Conservation (phyloP, 2,797 vertebrate genomes). For the Pangasius mekongensis region DNA sequence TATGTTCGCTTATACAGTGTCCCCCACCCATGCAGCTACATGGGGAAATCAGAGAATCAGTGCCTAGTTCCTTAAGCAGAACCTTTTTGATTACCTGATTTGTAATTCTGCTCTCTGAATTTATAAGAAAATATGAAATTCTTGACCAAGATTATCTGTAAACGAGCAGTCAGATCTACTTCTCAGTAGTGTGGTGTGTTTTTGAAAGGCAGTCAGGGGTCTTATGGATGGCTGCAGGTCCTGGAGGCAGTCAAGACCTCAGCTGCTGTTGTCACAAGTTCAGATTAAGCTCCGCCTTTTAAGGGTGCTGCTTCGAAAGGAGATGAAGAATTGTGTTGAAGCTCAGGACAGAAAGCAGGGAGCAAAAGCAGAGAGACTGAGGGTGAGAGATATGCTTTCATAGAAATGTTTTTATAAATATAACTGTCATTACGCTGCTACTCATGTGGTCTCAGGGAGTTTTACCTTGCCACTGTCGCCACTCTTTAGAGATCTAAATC, state of each 20-base stretch:
- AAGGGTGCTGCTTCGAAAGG: neutral
- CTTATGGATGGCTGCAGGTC: neutral
- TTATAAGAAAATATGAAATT: no score
- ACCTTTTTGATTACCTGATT: neutral
- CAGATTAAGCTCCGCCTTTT: neutral
- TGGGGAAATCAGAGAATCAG: neutral
- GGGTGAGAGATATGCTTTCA: neutral
- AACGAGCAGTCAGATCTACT: neutral
- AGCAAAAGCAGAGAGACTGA: neutral
- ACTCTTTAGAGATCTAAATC: neutral
- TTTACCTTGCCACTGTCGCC: neutral
- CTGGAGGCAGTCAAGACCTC: slow-evolving; percentile 7
- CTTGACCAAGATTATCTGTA: no score
- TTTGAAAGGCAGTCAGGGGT: neutral
- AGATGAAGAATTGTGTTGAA: neutral
- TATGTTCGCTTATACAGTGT: neutral
- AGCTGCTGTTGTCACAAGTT: slow-evolving; percentile 17
- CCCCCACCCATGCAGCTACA: neutral
- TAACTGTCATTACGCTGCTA: neutral
- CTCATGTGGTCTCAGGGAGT: neutral
- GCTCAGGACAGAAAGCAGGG: neutral
- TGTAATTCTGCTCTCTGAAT: neutral
- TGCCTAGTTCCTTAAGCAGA: neutral
- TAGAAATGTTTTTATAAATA: neutral
- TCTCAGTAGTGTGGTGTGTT: neutral